These are phyloP conservation scores for Conchocele bisecta DNA, from an alignment of 2,888 invertebrate species.

Conservation along the genomic window DNA sequence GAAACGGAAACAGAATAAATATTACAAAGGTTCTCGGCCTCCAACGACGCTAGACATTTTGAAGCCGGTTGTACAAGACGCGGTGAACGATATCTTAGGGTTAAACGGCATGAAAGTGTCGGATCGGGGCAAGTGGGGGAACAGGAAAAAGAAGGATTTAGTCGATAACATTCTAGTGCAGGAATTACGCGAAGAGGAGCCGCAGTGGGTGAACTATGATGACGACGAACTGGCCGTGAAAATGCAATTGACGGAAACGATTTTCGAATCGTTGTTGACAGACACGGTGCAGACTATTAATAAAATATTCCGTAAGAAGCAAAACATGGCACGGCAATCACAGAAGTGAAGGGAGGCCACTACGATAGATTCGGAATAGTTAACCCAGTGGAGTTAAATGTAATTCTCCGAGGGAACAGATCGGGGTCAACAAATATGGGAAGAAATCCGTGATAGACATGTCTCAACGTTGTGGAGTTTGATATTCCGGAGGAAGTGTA, in stretches of 20 bases:
- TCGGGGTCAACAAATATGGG: too few species aligned
- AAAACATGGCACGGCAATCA: constrained; percentile 46
- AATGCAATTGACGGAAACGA: constrained; percentile 84
- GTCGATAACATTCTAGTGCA: constrained; percentile 89
- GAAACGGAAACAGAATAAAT: constrained; percentile 73
- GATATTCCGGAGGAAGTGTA: too few species aligned
- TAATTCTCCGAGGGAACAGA: too few species aligned
- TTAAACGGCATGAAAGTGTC: constrained; percentile 68
- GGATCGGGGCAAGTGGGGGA: constrained; percentile 74
- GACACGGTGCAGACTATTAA: constrained; percentile 83
- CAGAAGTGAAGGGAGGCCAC: constrained; percentile 16
- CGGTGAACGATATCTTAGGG: constrained; percentile 73
- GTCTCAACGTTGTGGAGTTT: too few species aligned
- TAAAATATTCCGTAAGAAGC: constrained; percentile 68
- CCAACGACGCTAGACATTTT: constrained; percentile 75
- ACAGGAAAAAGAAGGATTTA: constrained; percentile 84
- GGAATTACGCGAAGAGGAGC: constrained; percentile 89
- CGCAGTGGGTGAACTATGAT: constrained; percentile 89
- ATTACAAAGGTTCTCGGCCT: constrained; percentile 71
- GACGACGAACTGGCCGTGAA: constrained; percentile 88
- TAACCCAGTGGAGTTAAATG: too few species aligned
- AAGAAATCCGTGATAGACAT: too few species aligned
- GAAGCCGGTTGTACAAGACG: constrained; percentile 73
- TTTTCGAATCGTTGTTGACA: constrained; percentile 85
- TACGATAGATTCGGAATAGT: too few species aligned